These are phyloP conservation scores for Rhizoglyphus robini DNA, from an alignment of 1,140 invertebrate species.

Conservation along the genomic window DNA sequence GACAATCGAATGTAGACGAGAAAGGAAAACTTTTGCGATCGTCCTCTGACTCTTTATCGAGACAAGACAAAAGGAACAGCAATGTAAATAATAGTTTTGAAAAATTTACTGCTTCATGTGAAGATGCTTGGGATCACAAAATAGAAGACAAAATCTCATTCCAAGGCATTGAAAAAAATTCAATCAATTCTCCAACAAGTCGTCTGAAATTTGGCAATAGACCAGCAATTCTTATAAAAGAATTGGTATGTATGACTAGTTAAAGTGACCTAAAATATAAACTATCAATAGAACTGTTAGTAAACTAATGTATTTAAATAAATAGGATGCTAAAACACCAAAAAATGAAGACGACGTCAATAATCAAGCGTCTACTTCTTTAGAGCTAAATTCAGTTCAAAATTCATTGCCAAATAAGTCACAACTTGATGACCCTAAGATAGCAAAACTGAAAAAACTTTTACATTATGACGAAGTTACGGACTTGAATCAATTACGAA, in stretches of 20 bases:
- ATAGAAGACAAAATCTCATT: constrained; percentile 15
- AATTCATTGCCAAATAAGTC: not conserved
- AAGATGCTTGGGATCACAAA: constrained; percentile 21
- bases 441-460: constrained; percentile 22
- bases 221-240: constrained; percentile 13
- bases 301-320: not conserved
- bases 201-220: not conserved
- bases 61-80: not conserved
- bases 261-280: not conserved
- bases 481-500: constrained; percentile 24
- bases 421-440: constrained; percentile 20
- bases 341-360: not conserved
- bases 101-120: constrained; percentile 17
- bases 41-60: not conserved
- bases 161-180: not conserved
- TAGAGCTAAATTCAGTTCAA: not conserved
- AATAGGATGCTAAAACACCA: not conserved
- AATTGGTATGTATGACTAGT: constrained; percentile 7
- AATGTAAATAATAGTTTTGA: constrained; percentile 17
- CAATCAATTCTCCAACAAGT: not conserved
- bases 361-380: not conserved
- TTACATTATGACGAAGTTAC: constrained; percentile 22
- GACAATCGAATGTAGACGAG: constrained; percentile 3
- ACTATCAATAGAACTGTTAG: no score
- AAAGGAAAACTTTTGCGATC: not conserved